Conservation (phyloP, 1,140 invertebrate genomes). For the Drosophila orosa region DNA sequence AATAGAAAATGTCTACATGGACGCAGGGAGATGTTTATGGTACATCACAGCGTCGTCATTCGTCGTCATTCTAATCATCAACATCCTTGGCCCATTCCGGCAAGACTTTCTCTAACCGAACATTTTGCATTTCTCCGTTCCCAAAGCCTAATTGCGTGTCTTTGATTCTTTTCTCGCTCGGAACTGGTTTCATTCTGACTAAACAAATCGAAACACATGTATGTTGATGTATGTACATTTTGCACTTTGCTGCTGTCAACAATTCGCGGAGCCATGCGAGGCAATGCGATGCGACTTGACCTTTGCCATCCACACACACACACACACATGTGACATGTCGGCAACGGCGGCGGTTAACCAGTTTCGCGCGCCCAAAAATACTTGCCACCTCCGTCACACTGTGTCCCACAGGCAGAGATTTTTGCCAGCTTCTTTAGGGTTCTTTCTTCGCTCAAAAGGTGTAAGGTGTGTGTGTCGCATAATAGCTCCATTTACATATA, state of each 20-base stretch:
- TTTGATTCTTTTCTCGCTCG: background rate
- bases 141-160: background rate
- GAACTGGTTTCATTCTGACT: slow-evolving; percentile 12
- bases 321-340: no score
- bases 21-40: background rate
- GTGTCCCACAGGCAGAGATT: background rate
- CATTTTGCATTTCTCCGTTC: slow-evolving; percentile 21
- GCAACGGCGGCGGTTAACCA: slow-evolving; percentile 4
- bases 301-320: slow-evolving; percentile 8
- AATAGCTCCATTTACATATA: background rate
- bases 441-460: background rate
- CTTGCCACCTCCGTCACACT: background rate
- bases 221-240: slow-evolving; percentile 13
- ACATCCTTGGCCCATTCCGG: background rate
- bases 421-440: background rate
- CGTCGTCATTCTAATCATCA: slow-evolving; percentile 8
- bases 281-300: slow-evolving; percentile 11
- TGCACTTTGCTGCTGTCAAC: slow-evolving; percentile 50
- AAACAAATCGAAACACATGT: background rate
- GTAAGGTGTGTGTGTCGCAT: background rate
- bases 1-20: slow-evolving; percentile 38
- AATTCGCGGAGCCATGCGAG: slow-evolving; percentile 1
- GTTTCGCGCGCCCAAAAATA: slow-evolving; percentile 14
- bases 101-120: slow-evolving; percentile 8
- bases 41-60: slow-evolving; percentile 21